Evolutionary conservation across 2,113 vertebrate genomes (phyloP), one percentile per base, ranked within the genome.

Genomic region (Edolisoma coerulescens): DNA sequence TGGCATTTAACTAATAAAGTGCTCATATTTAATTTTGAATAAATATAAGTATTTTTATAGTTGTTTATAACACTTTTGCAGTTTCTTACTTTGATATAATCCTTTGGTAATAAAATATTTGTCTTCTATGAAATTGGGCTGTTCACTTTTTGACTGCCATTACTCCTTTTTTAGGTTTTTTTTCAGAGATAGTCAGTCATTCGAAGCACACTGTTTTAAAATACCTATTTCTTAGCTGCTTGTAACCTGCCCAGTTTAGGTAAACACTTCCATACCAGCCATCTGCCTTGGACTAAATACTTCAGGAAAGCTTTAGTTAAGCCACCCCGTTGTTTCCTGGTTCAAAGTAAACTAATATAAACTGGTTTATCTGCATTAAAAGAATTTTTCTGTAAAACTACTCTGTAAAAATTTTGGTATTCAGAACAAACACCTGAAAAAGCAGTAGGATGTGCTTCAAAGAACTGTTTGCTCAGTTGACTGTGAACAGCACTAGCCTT

Each of bases 11-110:
- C 76, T 94, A 91, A 95, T 97, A 42, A 92, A 95, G 54, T 86
- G 75, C 61, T 94, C 80, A 73, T 97, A 97, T 97, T 97, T 96
- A 94, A 97, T 96, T 96, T 96, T 95, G 63, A 84, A 94, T 89
- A 95, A 93, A 95, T 42, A 47, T 19, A 96, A 83, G 89, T 97
- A 96, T 95, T 97, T 97, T 97, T 97, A 93, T 97, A 96, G 84
- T 92, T 97, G 80, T 89, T 94, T 95, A 32, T 95, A 94, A 87
- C 81, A 87, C 88, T 95, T 92, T 95, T 88, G 44, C 79, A 93
- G n/a, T 97, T 95, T 95, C 90, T 95, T 97, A 92, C 82, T 97
- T 95, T 95, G 91, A 77, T 96, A 44, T 82, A 94, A 95, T 92
- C 42, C 30, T 93, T 95, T 93, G 81, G 17, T 97, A 97, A 96